These are phyloP conservation scores for Columbina picui DNA, from an alignment of 2,113 vertebrate genomes.

Conservation along the genomic window DNA sequence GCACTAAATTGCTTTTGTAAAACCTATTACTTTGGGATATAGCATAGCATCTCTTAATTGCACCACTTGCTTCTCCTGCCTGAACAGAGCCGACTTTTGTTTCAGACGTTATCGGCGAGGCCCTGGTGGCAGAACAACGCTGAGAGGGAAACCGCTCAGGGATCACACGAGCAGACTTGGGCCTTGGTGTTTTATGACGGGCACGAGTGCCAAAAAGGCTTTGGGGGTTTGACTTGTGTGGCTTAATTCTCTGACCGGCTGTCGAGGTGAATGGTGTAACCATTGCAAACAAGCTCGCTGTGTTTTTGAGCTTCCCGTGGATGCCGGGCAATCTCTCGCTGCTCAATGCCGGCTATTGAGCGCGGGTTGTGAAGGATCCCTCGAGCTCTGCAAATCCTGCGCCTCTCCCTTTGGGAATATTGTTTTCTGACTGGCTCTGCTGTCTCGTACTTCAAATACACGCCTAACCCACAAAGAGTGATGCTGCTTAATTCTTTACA, in stretches of 20 bases:
- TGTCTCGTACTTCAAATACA: background rate
- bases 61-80: background rate
- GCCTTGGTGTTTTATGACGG: background rate
- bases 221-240: slow-evolving; percentile 38
- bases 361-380: background rate
- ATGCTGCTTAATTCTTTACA: slow-evolving; percentile 27
- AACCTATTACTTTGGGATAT: slow-evolving; percentile 17
- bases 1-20: slow-evolving; percentile 20
- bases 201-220: slow-evolving; percentile 26
- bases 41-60: background rate
- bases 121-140: background rate
- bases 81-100: slow-evolving; percentile 37
- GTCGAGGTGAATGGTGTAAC: background rate
- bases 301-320: slow-evolving; percentile 37
- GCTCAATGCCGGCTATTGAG: slow-evolving; percentile 66
- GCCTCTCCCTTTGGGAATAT: background rate
- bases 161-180: background rate
- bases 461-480: background rate
- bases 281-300: background rate
- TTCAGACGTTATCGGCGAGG: background rate
- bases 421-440: slow-evolving; percentile 19
- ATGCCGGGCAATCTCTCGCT: background rate
- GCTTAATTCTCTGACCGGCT: slow-evolving; percentile 35
- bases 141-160: background rate
- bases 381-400: background rate